Conservation (phyloP, 2,113 vertebrate genomes). For the Ascaphus truei region DNA sequence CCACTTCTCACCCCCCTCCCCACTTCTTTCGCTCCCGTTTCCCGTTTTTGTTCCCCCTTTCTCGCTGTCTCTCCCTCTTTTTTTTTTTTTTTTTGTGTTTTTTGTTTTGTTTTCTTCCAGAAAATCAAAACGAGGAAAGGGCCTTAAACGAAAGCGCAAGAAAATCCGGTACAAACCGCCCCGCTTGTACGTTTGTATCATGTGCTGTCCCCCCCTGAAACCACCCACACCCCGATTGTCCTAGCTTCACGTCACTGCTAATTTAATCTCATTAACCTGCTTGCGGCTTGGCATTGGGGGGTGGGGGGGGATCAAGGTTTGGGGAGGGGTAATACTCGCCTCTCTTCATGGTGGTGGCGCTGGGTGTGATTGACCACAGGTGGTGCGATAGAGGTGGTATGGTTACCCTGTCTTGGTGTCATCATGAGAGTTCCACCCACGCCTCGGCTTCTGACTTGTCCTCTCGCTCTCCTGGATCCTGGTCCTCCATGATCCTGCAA, state of each 20-base stretch:
- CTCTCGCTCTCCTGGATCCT: conserved; percentile 28
- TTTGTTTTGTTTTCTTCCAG: conserved; percentile 79
- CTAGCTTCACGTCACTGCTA: neutral
- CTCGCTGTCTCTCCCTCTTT: conserved; percentile 48
- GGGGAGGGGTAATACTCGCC: too few relatives aligned
- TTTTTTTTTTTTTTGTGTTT: conserved; percentile 50
- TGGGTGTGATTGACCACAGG: neutral
- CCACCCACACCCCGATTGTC: neutral
- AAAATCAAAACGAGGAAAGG: conserved; percentile 91
- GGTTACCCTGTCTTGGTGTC: conserved; percentile 4
- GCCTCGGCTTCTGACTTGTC: too few relatives aligned
- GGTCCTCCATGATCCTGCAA: too few relatives aligned
- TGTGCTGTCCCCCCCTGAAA: conserved; percentile 53
- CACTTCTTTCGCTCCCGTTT: conserved; percentile 41
- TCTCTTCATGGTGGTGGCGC: neutral
- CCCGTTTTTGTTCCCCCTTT: conserved; percentile 4
- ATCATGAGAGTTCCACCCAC: conserved; percentile 26
- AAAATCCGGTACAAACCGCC: conserved; percentile 89
- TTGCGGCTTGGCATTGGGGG: neutral
- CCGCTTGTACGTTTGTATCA: conserved; percentile 90
- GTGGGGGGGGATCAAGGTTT: too few relatives aligned
- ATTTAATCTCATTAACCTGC: conserved; percentile 9
- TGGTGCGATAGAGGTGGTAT: neutral
- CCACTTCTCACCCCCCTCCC: conserved; percentile 39
- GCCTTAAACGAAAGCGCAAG: conserved; percentile 97